Conservation (phyloP, 1,140 invertebrate species). For the Camponotus vicinus region DNA sequence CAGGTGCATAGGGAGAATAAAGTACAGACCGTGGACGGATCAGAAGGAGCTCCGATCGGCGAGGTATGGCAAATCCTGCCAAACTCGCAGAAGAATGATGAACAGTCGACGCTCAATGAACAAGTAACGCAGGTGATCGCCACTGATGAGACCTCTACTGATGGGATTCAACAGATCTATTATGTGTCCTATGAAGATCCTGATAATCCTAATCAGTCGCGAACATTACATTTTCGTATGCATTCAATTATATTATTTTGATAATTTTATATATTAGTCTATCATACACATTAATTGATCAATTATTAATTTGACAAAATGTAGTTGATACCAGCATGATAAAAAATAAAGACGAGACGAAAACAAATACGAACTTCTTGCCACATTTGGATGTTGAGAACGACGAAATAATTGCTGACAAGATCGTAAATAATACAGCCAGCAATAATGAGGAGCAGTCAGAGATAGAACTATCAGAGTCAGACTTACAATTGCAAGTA, state of each 20-base stretch:
- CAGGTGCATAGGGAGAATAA: constrained; percentile 81
- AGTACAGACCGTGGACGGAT: constrained; percentile 68
- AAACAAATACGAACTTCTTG: constrained; percentile 60
- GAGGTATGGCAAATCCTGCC: constrained; percentile 83
- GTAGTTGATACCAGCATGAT: constrained; percentile 78
- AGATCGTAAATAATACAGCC: constrained; percentile 67
- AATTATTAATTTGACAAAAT: constrained; percentile 44
- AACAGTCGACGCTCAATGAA: constrained; percentile 70
- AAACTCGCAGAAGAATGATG: constrained; percentile 72
- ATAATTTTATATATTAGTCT: constrained; percentile 12
- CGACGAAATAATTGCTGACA: constrained; percentile 68
- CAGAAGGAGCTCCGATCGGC: constrained; percentile 68
- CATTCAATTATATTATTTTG: constrained; percentile 28
- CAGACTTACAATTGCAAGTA: constrained; percentile 83
- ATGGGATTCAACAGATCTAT: constrained; percentile 84
- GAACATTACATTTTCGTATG: constrained; percentile 83
- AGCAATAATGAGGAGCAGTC: constrained; percentile 72
- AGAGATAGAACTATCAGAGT: constrained; percentile 77
- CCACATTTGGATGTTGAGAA: constrained; percentile 75
- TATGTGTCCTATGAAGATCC: constrained; percentile 86
- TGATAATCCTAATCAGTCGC: constrained; percentile 81
- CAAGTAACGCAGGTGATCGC: constrained; percentile 75
- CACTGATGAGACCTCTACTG: constrained; percentile 76
- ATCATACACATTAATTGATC: constrained; percentile 8
- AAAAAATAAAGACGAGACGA: constrained; percentile 75